phyloP scores from a whole-genome alignment of 2,888 invertebrate species.

The Zygaena filipendulae region DNA sequence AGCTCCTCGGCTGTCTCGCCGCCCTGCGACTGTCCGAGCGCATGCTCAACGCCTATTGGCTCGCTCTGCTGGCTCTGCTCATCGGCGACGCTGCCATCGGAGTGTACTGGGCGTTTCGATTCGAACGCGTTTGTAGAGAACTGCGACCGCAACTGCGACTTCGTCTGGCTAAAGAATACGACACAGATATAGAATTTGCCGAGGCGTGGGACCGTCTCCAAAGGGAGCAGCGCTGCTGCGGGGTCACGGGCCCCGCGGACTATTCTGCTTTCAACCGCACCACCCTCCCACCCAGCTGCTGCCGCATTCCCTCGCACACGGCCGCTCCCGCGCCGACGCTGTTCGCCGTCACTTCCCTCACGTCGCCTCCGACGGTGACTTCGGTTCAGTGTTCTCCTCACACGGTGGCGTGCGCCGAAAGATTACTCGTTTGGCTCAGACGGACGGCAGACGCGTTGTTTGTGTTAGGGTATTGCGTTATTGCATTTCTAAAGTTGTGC shows the following conservation, averaged over 20 bases:
- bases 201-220: slow-evolving; percentile 83
- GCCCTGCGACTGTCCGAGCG: slow-evolving; percentile 83
- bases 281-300: slow-evolving; percentile 53
- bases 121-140: slow-evolving; percentile 79
- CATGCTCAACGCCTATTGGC: slow-evolving; percentile 86
- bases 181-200: slow-evolving; percentile 76
- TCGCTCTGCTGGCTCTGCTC: slow-evolving; percentile 79
- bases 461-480: slow-evolving; percentile 87
- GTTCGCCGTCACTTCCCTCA: slow-evolving; percentile 38
- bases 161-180: slow-evolving; percentile 75
- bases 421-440: slow-evolving; percentile 78
- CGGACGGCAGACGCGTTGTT: slow-evolving; percentile 84
- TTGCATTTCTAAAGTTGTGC: slow-evolving; percentile 89
- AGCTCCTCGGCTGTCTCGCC: slow-evolving; percentile 84
- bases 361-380: slow-evolving; percentile 41
- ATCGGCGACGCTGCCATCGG: slow-evolving; percentile 88
- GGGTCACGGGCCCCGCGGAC: slow-evolving; percentile 73
- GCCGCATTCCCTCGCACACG: slow-evolving; percentile 50
- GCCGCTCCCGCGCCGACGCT: slow-evolving; percentile 63
- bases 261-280: slow-evolving; percentile 54
- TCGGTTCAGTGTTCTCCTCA: slow-evolving; percentile 57
- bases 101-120: slow-evolving; percentile 86
- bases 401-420: slow-evolving; percentile 76
- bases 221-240: slow-evolving; percentile 81
- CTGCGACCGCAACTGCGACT: slow-evolving; percentile 75